Evolutionary conservation across 2,888 invertebrate genomes (phyloP), one percentile per base, ranked within the genome.

Genomic region (Odontothrips loti): DNA sequence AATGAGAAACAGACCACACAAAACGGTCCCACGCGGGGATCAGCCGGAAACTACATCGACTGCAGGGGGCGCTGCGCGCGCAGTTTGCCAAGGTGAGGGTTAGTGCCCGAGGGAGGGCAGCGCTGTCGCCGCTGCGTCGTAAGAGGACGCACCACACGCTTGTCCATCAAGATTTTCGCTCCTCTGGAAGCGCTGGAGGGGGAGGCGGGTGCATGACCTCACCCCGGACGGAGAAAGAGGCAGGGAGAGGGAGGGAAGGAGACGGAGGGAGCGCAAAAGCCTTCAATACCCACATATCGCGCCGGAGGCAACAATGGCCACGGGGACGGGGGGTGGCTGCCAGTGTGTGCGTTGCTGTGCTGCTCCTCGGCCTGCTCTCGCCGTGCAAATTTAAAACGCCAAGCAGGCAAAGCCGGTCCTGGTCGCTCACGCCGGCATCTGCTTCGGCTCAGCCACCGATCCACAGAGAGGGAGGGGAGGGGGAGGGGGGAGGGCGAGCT

Each of bases 401-500:
- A 17, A 43, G 34, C 6, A 43, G 20, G 23, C 68, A 27, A 23
- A 68, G 68, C 23, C 23, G 68, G 68, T n/a, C 9, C 68, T 17
- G 17, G 58, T 6, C 34, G 17, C 58, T n/a, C 58, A 43, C 3
- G 34, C 34, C 34, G 6, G 34, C 34, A 43, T 43, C 34, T 43
- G 58, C 58, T 58, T 58, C n/a, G 58, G 58, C 58, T 58, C 17
- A 4, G 34, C 34, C 34, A 43, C 6, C n/a, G n/a, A n/a, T n/a
- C n/a, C n/a, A n/a, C n/a, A n/a, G n/a, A n/a, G n/a, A n/a, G 51
- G 51, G 17, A 17, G 51, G 17, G 15, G 51, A 1, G 15, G 17
- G 20, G 15, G 51, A 51, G 17, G 58, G 58, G 58, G 58, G 48
- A 34, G 4, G 63, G 43, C 68, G n/a, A 81, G 81, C 23, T 34